A percentile compares a stretch with the other conserved stretches of the same genome.
These are phyloP conservation scores for Leptinotarsa defecta DNA, from an alignment of 1,140 invertebrate genomes.

Conservation along the genomic window DNA sequence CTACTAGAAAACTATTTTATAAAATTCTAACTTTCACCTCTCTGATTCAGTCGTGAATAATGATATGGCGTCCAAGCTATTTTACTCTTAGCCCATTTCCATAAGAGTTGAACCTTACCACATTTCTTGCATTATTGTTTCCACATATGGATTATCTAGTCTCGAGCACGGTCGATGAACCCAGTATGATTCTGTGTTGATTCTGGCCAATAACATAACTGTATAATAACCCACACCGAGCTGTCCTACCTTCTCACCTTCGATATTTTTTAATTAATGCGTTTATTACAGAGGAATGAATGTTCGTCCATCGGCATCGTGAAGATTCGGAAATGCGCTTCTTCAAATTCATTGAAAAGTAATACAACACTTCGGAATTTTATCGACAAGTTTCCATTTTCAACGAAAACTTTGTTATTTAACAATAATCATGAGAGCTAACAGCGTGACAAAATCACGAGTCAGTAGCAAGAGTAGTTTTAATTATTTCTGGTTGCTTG, in stretches of 20 bases:
- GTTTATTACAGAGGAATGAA: background rate
- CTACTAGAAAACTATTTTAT: no score
- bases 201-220: constrained; percentile 6
- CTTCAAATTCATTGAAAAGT: background rate
- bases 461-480: no score
- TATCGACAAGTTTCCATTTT: background rate
- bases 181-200: constrained; percentile 1
- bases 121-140: background rate
- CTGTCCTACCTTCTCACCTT: background rate
- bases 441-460: no score
- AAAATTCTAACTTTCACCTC: no score
- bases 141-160: constrained; percentile 7
- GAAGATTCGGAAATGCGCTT: background rate
- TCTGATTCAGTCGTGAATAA: no score
- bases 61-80: no score
- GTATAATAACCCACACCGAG: background rate
- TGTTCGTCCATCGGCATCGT: background rate
- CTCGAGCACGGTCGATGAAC: background rate
- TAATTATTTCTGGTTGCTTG: no score
- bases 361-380: background rate
- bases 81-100: background rate
- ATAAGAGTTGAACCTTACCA: background rate
- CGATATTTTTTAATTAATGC: background rate
- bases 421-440: background rate
- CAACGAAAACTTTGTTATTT: background rate